Base-by-base conservation (phyloP, 2,888 invertebrate genomes). In the Ypsolopha scabrella region DNA sequence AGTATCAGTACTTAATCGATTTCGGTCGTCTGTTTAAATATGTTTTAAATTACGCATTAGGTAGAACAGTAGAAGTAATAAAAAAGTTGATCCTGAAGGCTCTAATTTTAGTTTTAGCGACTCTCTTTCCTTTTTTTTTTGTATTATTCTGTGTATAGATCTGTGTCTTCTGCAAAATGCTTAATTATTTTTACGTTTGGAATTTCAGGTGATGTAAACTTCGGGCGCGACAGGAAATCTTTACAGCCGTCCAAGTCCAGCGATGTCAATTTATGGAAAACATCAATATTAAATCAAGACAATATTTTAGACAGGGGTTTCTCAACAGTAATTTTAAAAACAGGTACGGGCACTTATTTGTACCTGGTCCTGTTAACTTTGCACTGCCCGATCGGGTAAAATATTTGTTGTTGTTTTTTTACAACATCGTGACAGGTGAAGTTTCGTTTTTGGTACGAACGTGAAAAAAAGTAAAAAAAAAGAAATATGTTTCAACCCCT, bases 131-230 rank as follows among this genome's bases (percentile, higher is more conserved):
- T 43, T 39, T 1, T 14, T n/a, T 13, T 7, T 13, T 43, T 14
- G 6, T 13, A 13, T 43, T 13, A 1, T 14, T 43, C 43, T 14
- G 43, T 13, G 38, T n/a, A 24, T 6, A 3, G 38, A 38, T n/a
- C 37, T 37, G 6, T 3, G n/a, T 24, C 38, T 38, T 2, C 38
- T 38, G 8, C 38, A 38, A 1, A 38, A 24, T 24, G 24, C 14
- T 9, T 44, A 14, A 2, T 2, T 44, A 14, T 44, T n/a, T 13
- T n/a, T 37, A n/a, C 13, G 13, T 48, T 48, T 38, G 10, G 6
- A 1, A 35, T 71, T 75, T 0, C 72, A 83, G 83, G 83, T 85
- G 63, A 86, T 86, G 85, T 86, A 83, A 68, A 52, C 14, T n/a
- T 13, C 51, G 54, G 50, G 55, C 51, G 58, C 58, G 57, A 51